Base-by-base conservation (phyloP, 30 jellyfish, hydroid and myxozoan species). In the Hydractinia symbiolongicarpus region DNA sequence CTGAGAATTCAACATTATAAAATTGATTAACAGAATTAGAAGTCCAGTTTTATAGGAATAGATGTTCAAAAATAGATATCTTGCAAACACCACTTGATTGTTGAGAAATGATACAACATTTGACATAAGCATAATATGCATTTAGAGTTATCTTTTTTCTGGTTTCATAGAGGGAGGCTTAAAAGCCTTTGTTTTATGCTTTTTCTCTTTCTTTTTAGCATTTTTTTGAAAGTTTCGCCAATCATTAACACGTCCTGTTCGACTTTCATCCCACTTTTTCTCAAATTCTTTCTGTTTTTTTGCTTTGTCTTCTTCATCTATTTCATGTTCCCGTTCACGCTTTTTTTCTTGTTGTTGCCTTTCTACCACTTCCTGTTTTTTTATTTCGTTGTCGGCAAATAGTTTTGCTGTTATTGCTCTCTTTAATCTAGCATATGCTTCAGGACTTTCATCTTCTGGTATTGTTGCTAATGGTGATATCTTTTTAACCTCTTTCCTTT, bases 191-290 rank as follows among this genome's bases (percentile, higher is more conserved):
- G 81, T 79, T 70, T 71, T 73, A 19, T 61, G 75, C 79, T 86
- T 86, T 72, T 86, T 86, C 89, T 87, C 87, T 72, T 88, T 84
- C 64, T 82, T 86, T 20, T 86, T 68, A 5, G 91, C 87, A 60
- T 77, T 77, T 77, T 55, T 58, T 61, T 91, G 98, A 70, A 91
- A 91, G 72, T 83, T 82, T 21, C 98, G 81, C 98, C 98, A 91
- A 74, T 94, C 91, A 72, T 86, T 93, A 14, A 91, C 98, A 5
- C 98, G 83, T 40, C 83, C 95, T 50, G 93, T 91, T 62, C 98
- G 81, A 81, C 95, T 81, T 83, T 86, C 98, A 78, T 91, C 98
- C 98, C 98, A 91, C 20, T 91, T 90, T 64, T 91, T 91, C 62
- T 91, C 95, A 89, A 93, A 91, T 86, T 91, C 98, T 77, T 91